A percentile compares a stretch with the other conserved stretches of the same genome.
These are phyloP conservation scores for Equus quagga DNA, from an alignment of 2,113 vertebrate genomes.

Conservation along the genomic window DNA sequence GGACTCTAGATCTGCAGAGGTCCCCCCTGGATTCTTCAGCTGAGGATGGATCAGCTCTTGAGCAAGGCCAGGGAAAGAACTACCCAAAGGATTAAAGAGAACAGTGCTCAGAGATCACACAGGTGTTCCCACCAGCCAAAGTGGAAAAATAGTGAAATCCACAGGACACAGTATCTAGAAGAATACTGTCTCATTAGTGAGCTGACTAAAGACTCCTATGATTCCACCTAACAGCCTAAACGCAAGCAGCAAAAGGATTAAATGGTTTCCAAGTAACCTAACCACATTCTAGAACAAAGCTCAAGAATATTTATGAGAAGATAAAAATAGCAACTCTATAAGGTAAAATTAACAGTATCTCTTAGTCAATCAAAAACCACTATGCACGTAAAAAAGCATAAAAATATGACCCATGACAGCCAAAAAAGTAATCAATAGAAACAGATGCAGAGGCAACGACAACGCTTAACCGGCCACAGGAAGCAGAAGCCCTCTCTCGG, in stretches of 20 bases:
- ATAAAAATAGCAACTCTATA: not conserved
- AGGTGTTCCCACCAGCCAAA: not conserved
- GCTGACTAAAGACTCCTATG: not conserved
- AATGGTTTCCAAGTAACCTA: not conserved
- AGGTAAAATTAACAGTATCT: not conserved
- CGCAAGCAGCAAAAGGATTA: not conserved
- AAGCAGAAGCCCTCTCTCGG: not conserved
- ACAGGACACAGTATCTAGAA: not conserved
- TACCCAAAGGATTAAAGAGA: not conserved
- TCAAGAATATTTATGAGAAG: not conserved
- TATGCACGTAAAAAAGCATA: not conserved
- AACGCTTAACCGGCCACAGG: not conserved
- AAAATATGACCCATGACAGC: not conserved
- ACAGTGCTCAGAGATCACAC: not conserved
- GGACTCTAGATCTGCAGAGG: too few species aligned
- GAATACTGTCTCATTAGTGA: not conserved
- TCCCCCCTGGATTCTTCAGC: not conserved
- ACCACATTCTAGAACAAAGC: not conserved
- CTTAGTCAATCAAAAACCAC: not conserved
- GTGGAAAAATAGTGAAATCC: not conserved
- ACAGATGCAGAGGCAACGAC: not conserved
- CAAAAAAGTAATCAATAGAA: not conserved
- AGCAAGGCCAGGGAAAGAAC: not conserved
- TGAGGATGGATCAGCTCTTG: not conserved
- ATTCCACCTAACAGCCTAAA: not conserved